phyloP scores from a whole-genome alignment of 2,113 vertebrate genomes.

The Ovibos moschatus region DNA sequence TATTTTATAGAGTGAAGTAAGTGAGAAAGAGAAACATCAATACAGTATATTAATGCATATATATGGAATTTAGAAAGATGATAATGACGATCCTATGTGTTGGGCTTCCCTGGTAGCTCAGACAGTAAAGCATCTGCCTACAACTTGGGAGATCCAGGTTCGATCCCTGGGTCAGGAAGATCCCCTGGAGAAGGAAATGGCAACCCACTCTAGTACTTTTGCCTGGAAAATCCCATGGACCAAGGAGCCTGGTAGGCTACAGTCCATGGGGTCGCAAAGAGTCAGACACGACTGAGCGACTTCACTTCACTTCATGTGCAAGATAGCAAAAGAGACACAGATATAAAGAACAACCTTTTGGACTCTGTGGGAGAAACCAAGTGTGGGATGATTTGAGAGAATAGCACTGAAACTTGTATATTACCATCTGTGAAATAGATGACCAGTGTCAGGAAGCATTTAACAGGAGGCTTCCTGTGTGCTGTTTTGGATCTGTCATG shows the following conservation, averaged over 20 bases:
- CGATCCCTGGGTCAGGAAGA: too few relatives aligned
- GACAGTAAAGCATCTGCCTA: too few relatives aligned
- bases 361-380: not conserved
- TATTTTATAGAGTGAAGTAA: not conserved
- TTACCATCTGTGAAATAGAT: not conserved
- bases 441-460: not conserved
- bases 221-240: too few relatives aligned
- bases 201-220: too few relatives aligned
- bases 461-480: too few relatives aligned
- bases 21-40: not conserved
- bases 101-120: too few relatives aligned
- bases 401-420: not conserved
- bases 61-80: not conserved
- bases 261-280: too few relatives aligned
- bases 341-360: not conserved
- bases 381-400: not conserved
- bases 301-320: too few relatives aligned
- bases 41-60: not conserved
- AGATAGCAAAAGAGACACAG: not conserved
- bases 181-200: too few relatives aligned
- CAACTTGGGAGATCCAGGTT: accelerated
- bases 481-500: too few relatives aligned
- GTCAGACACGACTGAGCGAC: accelerated
- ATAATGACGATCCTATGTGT: not conserved
- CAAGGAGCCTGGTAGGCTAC: too few relatives aligned